phyloP scores from a whole-genome alignment of 2,113 vertebrate species.

The Pygathrix nemaeus region DNA sequence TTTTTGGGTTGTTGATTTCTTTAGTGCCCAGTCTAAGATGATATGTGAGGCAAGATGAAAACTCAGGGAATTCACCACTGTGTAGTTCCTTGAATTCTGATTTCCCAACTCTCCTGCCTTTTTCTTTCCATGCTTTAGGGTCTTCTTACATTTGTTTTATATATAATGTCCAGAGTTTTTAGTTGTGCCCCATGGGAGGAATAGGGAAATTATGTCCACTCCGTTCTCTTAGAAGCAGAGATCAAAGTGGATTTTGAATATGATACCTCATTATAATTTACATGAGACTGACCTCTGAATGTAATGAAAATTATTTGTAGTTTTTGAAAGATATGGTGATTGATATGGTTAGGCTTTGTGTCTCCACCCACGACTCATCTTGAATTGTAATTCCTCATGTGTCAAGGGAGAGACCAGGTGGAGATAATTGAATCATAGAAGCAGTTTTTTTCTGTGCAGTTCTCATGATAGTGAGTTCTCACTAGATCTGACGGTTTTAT shows the following conservation, averaged over 20 bases:
- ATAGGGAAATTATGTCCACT: neutral
- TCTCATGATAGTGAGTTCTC: too few relatives aligned
- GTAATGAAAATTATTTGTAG: neutral
- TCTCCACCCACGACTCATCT: too few relatives aligned
- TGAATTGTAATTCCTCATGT: too few relatives aligned
- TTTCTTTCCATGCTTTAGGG: neutral
- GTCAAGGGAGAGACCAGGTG: too few relatives aligned
- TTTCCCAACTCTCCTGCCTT: neutral
- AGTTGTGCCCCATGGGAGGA: neutral
- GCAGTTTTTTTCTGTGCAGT: too few relatives aligned
- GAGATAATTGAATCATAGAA: too few relatives aligned
- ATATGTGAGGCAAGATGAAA: neutral
- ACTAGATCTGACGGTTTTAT: too few relatives aligned
- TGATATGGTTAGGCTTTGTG: too few relatives aligned
- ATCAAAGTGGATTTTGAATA: slow-evolving; percentile 20
- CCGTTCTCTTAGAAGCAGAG: neutral
- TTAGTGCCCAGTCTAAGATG: neutral
- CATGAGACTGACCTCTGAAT: neutral
- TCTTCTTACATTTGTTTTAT: neutral
- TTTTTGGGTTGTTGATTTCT: neutral
- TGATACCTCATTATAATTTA: neutral
- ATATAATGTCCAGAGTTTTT: neutral
- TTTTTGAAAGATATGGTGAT: slow-evolving; percentile 3
- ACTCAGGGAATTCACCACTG: neutral
- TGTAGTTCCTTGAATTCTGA: neutral